Evolutionary conservation across 2,888 invertebrate species (phyloP), one percentile per base, ranked within the genome.

Genomic region (Altica lythri): DNA sequence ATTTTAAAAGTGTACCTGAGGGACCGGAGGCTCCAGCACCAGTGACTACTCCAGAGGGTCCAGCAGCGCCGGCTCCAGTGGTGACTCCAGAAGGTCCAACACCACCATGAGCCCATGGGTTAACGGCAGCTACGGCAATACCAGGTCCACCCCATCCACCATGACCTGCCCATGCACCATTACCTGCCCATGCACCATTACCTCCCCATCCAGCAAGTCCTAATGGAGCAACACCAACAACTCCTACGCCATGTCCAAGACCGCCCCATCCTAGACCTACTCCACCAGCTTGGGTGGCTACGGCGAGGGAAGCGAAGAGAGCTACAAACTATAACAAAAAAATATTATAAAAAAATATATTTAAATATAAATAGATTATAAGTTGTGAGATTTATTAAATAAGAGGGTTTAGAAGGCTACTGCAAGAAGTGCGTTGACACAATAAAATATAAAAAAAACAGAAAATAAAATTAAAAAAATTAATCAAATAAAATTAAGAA

Each of bases 11-110:
- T n/a, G n/a, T 17, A 40, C 40, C 59, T 9, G 55, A 44, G 1
- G 59, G 59, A 38, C 59, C 59, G 16, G 46, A 46, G 10, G 57
- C 57, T 37, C 57, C 57, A 22, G 54, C 54, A 43, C 57, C 57
- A 27, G 51, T 55, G 17, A 56, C 56, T 4, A 51, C 42, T 19
- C 59, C 59, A 16, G 55, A 53, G 4, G 56, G 59, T 47, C 57
- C 59, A 18, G 53, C 51, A 12, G 59, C 56, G 2, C 54, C 59
- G n/a, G 47, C 22, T 32, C 51, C 54, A n/a, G 57, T 52, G 19
- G 53, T 55, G 5, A 56, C 37, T 12, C 55, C 59, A 29, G 55
- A 56, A 2, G 55, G 53, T 43, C 58, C 58, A 10, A 55, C 35
- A 6, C 55, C 51, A 19, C 58, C 51, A 16, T 47, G 32, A 13